Percentiles rank a stretch among this genome's conserved stretches.
These are phyloP conservation scores for Lacerta viridis DNA, from an alignment of 2,797 vertebrate species.

Conservation along the genomic window DNA sequence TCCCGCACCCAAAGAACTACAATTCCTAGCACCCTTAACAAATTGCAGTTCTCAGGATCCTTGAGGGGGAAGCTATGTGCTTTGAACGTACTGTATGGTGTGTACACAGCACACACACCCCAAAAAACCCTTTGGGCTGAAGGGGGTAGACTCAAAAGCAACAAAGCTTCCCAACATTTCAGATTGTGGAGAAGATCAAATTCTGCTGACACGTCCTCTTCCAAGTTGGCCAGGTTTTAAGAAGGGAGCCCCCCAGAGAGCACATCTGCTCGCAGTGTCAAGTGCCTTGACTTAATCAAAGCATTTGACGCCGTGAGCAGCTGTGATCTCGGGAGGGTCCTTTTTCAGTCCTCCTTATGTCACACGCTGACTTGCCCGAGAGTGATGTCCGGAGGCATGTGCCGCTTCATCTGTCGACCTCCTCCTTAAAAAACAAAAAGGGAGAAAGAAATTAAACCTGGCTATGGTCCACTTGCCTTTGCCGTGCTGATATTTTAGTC, in stretches of 20 bases:
- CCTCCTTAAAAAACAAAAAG: neutral
- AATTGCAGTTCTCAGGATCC: no score
- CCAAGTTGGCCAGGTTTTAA: neutral
- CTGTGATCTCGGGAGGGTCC: slow-evolving; percentile 9
- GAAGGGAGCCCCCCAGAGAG: neutral
- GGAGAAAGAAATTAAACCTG: neutral
- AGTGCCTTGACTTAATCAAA: neutral
- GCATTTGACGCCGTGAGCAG: neutral
- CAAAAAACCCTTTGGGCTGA: no score
- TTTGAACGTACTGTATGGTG: no score
- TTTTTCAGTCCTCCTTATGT: neutral
- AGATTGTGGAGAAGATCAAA: neutral
- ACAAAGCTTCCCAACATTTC: neutral
- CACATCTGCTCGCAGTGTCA: neutral
- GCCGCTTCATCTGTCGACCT: neutral
- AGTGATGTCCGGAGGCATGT: neutral
- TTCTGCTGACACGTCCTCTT: neutral
- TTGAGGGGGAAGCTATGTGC: no score
- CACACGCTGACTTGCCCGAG: neutral
- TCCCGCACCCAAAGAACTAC: no score
- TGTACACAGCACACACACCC: no score
- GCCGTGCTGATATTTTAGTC: neutral
- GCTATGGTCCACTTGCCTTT: neutral
- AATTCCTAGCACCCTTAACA: no score
- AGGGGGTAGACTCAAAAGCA: neutral